Evolutionary conservation across 2,113 vertebrate genomes (phyloP), one percentile per base, ranked within the genome.

Genomic region (Platycercus adscitus): DNA sequence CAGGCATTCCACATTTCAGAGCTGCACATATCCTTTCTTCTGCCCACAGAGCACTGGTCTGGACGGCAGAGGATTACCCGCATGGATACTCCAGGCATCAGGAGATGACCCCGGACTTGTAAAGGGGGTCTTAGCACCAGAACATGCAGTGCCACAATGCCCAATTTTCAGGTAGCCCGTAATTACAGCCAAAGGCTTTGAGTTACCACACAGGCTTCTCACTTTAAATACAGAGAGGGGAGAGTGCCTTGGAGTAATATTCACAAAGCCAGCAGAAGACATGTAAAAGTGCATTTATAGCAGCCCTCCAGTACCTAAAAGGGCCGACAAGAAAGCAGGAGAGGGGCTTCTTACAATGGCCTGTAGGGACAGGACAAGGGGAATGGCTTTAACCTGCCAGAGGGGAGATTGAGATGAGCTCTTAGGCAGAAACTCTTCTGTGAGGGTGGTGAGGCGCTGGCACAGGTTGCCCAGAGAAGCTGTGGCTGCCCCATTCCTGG

Each of bases 61-160:
- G 56, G 25, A 0, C 20, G 8, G 1, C 0, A 4, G 11, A 16
- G 49, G 31, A 31, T 28, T 3, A 26, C 2, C 19, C 1, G 13
- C 2, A 0, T 1, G 44, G 43, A 17, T 21, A 56, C 13, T 8
- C 60, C 1, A 15, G 37, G 65, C 46, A 50, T 65, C 3, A 0
- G 10, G 80, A 17, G 19, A 26, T 47, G 52, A 68, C 41, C 29
- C 28, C 3, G 3, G 47, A 9, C 35, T 29, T 24, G 0, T 11
- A 7, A 1, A 13, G 39, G 21, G 49, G 33, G 17, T 31, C 53
- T 77, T 13, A 37, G 69, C 53, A 35, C 17, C 4, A 0, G 25
- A 3, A 49, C 4, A 3, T 2, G 1, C 21, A 13, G 17, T 10
- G 47, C 68, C 72, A 39, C 44, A 24, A 3, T 6, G 18, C 21